Evolutionary conservation across 2,113 vertebrate species (phyloP).

Genomic region (Clarias batrachus): DNA sequence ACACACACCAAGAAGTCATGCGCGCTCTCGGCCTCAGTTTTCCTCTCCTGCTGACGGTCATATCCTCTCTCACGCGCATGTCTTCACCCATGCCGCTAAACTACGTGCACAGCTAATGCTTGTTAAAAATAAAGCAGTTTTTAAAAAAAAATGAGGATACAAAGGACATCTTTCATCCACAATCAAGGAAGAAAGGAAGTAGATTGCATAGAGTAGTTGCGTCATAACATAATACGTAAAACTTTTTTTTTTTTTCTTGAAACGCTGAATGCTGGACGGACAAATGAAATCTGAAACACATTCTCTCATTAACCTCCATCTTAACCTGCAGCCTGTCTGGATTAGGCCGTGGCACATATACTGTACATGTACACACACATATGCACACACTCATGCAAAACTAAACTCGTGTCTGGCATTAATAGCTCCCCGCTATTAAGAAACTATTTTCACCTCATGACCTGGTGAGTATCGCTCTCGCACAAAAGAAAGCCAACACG

Average conservation of each 20-base stretch:
- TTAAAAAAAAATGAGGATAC: background rate
- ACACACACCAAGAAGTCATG: constrained; percentile 1
- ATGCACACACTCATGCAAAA: background rate
- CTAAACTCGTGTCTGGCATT: constrained; percentile 55
- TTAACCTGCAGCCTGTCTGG: background rate
- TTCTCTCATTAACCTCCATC: background rate
- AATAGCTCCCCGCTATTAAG: constrained; percentile 57
- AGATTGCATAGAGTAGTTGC: background rate
- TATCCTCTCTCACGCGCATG: background rate
- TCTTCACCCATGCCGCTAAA: background rate
- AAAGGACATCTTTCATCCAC: background rate
- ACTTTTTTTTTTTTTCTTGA: no score
- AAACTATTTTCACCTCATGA: constrained; percentile 65
- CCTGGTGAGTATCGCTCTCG: constrained; percentile 5
- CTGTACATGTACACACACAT: background rate
- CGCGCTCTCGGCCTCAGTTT: background rate
- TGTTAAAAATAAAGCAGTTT: background rate
- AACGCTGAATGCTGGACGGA: background rate
- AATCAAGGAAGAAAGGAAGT: background rate
- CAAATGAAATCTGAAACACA: background rate
- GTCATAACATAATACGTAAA: no score
- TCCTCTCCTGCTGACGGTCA: background rate
- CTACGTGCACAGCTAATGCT: no score
- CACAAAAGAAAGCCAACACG: constrained; percentile 26
- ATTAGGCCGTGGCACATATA: background rate